Base-by-base conservation (phyloP, 2,797 vertebrate species). In the Chelon labrosus region DNA sequence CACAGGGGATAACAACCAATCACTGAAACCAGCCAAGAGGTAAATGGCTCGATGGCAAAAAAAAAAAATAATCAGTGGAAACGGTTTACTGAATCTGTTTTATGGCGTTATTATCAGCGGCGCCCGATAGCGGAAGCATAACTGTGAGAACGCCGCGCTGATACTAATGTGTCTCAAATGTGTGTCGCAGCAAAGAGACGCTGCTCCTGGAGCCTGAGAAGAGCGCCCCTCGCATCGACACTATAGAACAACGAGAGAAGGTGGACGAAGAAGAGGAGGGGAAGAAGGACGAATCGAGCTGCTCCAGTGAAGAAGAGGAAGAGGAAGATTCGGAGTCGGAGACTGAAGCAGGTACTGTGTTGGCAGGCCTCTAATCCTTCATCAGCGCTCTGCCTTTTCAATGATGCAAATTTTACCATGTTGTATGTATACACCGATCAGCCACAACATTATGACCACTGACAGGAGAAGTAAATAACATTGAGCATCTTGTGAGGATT, bases 251-350 rank as follows among this genome's bases (percentile, higher is more conserved):
- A 71, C 96, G 96, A 1, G 98, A 99, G 92, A 99, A 99, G 84
- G 97, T 93, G 78, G 98, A 99, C 67, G 97, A 98, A 58, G 97
- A 97, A 55, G 97, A 98, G 67, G 97, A 99, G 82, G 97, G 96
- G 38, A 99, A 99, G 92, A 99, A 99, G 89, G 98, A 99, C 77
- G 98, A 99, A 78, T 99, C 98, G 0, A 99, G 98, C 93, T 99
- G 98, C 85, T 99, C 98, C 78, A 99, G 98, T 83, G 98, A 99
- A 85, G 98, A 99, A 75, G 98, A 99, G 25, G 98, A 99, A 4
- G 98, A 99, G 68, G 98, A 99, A 17, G 98, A 99, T 78, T 98
- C 98, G 0, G 98, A 99, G 93, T 99, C 98, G 0, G 98, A 99
- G 91, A 96, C 95, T 51, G 98, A 99, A 96, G 95, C 97, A 85